Percentiles rank a stretch among this genome's conserved stretches.
Conservation (phyloP, 1,140 invertebrate species). For the Heliconius himera region DNA sequence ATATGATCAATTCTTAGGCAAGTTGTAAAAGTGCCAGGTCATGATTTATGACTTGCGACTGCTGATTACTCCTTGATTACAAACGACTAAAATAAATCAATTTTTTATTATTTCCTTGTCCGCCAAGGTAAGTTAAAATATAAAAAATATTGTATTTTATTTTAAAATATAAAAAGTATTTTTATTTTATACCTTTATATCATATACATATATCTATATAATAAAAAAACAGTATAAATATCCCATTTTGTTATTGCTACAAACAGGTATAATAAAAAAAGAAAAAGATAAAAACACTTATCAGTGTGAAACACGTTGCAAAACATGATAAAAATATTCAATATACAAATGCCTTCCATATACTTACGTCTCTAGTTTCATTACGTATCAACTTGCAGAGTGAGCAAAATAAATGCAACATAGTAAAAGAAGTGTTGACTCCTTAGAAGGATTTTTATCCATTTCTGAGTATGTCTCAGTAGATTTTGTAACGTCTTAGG, state of each 20-base stretch:
- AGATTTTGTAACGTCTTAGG: not conserved
- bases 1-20: too few relatives aligned
- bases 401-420: conserved; percentile 2
- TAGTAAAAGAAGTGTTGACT: not conserved
- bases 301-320: conserved; percentile 1
- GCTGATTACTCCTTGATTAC: too few relatives aligned
- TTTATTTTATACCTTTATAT: too few relatives aligned
- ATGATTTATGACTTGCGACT: too few relatives aligned
- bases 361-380: not conserved
- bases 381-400: not conserved
- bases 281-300: not conserved
- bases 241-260: not conserved
- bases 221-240: too few relatives aligned
- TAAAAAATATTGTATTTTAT: too few relatives aligned
- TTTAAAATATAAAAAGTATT: too few relatives aligned
- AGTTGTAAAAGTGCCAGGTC: too few relatives aligned
- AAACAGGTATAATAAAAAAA: not conserved
- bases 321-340: not conserved
- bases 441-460: not conserved
- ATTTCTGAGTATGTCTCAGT: not conserved
- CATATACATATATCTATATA: too few relatives aligned
- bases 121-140: too few relatives aligned
- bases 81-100: too few relatives aligned
- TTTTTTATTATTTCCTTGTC: too few relatives aligned
- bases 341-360: not conserved